Conservation (phyloP, 1,140 invertebrate species). For the Temnothorax nylanderi region DNA sequence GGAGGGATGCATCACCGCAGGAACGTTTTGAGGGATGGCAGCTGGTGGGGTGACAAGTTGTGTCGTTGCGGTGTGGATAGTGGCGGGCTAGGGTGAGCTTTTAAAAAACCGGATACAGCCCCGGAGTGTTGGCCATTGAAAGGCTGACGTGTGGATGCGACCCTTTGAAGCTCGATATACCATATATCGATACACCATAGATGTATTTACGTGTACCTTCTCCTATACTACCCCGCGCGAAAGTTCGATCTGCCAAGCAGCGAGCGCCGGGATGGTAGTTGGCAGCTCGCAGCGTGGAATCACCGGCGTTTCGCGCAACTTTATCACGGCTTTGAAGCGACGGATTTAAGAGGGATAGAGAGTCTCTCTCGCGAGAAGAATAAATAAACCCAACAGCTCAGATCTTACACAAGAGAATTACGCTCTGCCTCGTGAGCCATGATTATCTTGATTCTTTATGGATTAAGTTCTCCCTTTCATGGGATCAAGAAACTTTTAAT, state of each 20-base stretch:
- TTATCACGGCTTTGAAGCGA: slow-evolving; percentile 43
- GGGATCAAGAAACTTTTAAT: neutral
- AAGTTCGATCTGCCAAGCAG: slow-evolving; percentile 17
- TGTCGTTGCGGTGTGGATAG: slow-evolving; percentile 40
- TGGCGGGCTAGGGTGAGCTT: slow-evolving; percentile 57
- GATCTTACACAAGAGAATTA: neutral
- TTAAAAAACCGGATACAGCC: slow-evolving; percentile 70
- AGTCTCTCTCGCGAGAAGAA: neutral
- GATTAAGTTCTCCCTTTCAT: neutral
- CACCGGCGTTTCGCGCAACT: slow-evolving; percentile 6
- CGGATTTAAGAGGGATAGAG: neutral
- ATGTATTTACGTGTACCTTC: slow-evolving; percentile 13
- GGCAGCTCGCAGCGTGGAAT: slow-evolving; percentile 21
- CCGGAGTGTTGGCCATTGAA: slow-evolving; percentile 62
- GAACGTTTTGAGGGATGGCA: slow-evolving; percentile 49
- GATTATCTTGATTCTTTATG: neutral
- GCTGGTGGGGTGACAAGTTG: slow-evolving; percentile 35
- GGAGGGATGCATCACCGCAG: neutral
- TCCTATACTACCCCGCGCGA: neutral
- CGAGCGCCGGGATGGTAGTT: slow-evolving; percentile 4
- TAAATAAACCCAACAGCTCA: neutral
- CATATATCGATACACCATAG: slow-evolving; percentile 29
- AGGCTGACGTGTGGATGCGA: slow-evolving; percentile 62
- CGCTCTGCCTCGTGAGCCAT: neutral
- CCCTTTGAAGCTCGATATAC: slow-evolving; percentile 73